phyloP scores from a whole-genome alignment of 2,113 vertebrate genomes.

The Marcusenius ussheri region DNA sequence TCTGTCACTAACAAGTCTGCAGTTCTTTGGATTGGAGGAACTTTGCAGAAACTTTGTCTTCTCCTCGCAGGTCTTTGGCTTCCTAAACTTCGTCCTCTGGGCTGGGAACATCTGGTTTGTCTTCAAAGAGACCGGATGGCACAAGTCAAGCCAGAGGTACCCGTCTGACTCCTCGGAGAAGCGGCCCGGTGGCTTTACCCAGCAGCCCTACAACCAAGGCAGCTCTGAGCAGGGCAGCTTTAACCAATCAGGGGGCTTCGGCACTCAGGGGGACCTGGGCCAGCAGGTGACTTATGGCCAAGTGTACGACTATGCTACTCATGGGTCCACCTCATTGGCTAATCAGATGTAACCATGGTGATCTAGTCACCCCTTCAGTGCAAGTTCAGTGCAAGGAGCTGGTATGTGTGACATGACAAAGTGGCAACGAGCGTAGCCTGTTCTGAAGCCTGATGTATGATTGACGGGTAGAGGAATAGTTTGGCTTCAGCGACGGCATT shows the following conservation, averaged over 20 bases:
- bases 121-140: slow-evolving; percentile 96
- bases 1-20: neutral
- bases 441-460: slow-evolving; percentile 42
- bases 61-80: slow-evolving; percentile 79
- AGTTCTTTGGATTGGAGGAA: neutral
- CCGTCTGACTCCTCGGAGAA: slow-evolving; percentile 71
- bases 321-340: slow-evolving; percentile 74
- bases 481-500: slow-evolving; percentile 5
- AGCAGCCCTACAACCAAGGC: slow-evolving; percentile 62
- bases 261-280: slow-evolving; percentile 59
- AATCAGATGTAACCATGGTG: slow-evolving; percentile 73
- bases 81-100: slow-evolving; percentile 97
- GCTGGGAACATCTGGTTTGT: slow-evolving; percentile 99
- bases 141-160: slow-evolving; percentile 73
- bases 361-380: slow-evolving; percentile 24
- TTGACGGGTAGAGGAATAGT: slow-evolving; percentile 26
- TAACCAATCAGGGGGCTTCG: slow-evolving; percentile 70
- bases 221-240: slow-evolving; percentile 77
- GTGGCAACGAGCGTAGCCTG: slow-evolving; percentile 32
- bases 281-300: slow-evolving; percentile 72
- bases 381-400: slow-evolving; percentile 36
- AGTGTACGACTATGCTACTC: slow-evolving; percentile 65
- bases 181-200: slow-evolving; percentile 71
- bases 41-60: neutral
- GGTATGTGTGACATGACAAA: neutral